Percentiles rank a stretch among this genome's conserved stretches.
These are phyloP conservation scores for Alethe castanea DNA, from an alignment of 2,113 vertebrate species.

Conservation along the genomic window DNA sequence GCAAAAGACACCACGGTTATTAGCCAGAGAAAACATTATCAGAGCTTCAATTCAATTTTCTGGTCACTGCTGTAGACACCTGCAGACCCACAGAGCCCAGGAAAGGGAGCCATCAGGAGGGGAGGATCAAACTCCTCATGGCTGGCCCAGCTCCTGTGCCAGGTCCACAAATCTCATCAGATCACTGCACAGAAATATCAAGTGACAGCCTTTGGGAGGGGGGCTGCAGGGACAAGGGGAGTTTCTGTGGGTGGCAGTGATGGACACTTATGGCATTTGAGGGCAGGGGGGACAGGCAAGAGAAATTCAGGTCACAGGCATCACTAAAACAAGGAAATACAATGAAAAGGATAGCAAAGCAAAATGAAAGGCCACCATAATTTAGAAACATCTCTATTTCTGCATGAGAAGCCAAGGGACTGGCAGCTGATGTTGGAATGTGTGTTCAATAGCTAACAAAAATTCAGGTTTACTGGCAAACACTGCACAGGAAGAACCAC, in stretches of 20 bases:
- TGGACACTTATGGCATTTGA: not conserved
- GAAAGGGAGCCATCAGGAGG: not conserved
- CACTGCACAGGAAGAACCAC: not conserved
- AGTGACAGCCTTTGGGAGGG: not conserved
- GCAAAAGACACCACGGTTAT: rapidly evolving
- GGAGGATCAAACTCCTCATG: not conserved
- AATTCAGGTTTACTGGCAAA: not conserved
- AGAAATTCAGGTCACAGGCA: not conserved
- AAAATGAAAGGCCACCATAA: not conserved
- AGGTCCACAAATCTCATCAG: not conserved
- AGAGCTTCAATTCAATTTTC: not conserved
- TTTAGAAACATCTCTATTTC: not conserved
- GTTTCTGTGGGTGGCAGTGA: not conserved
- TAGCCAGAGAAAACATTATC: rapidly evolving
- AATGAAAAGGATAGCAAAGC: not conserved
- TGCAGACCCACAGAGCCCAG: not conserved
- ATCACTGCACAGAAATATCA: not conserved
- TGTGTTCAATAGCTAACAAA: not conserved
- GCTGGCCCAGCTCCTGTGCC: not conserved
- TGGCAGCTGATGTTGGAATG: not conserved
- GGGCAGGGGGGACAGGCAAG: not conserved
- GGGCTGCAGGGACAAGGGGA: not conserved
- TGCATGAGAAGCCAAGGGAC: not conserved
- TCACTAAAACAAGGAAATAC: not conserved
- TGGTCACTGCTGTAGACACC: not conserved